Evolutionary conservation across 2,797 vertebrate species (phyloP), one percentile per base, ranked within the genome.

Genomic region (Gobio occitaniae): DNA sequence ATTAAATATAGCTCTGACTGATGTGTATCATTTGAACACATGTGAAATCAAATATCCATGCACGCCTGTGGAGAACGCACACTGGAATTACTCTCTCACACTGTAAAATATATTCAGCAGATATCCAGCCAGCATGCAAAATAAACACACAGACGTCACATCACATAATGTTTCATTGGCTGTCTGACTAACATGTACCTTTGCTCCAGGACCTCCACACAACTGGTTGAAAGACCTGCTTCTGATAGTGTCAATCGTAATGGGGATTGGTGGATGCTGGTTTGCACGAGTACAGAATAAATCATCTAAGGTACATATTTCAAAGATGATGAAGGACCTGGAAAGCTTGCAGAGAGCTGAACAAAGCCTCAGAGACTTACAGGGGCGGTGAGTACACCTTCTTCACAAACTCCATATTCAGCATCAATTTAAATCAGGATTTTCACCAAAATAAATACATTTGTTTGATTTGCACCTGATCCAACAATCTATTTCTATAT

Each of bases 161-260:
- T 17, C 52, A 72, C 25, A 32, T 19, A 54, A 61, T 69, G 11
- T 72, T 82, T 36, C 4, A 54, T 65, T 84, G 78, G 29, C 13
- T 19, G n/a, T 32, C 10, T 71, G 82, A 69, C 52, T 52, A 38
- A 76, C 9, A 8, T 29, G 52, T 72, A 29, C 16, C 38, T 87
- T 56, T 10, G 47, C 79, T 87, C n/a, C 38, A 96, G 95, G 95
- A 12, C 95, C 94, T 61, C 97, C 97, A 89, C 98, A 99, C 92
- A 99, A 99, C 92, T 99, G 98, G 95, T 97, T 99, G 97, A 99
- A 99, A 90, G 98, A 99, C 94, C 95, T 99, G 91, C 91, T 99
- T 84, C 96, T 99, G 82, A 96, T 97, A 25, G 95, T 99, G 88
- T 99, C 98, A 12, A 97, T 98, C 90, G 95, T 99, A 88, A 99